Conservation (phyloP, 2,797 vertebrate genomes). For the Anolis apletophallus region DNA sequence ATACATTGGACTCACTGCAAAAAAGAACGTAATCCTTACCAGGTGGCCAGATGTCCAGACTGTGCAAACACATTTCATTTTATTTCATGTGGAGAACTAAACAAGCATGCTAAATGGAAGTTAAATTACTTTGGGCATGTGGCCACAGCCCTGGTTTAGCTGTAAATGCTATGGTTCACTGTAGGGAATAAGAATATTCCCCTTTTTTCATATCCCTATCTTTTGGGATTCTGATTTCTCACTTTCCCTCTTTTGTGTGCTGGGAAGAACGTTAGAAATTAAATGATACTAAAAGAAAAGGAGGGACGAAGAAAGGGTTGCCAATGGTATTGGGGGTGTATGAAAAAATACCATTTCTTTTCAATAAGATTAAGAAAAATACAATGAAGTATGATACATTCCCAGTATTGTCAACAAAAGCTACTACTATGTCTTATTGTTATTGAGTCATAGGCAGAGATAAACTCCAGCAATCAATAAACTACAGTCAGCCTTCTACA, state of each 20-base stretch:
- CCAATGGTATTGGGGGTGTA: not conserved
- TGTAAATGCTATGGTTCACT: not conserved
- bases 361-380: not conserved
- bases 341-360: not conserved
- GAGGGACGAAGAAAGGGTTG: too few relatives aligned
- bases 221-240: not conserved
- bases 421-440: not conserved
- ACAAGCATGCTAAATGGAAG: not conserved
- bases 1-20: not conserved
- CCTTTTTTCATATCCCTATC: not conserved
- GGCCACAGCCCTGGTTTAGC: not conserved
- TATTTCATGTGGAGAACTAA: constrained; percentile 9
- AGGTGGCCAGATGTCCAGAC: not conserved
- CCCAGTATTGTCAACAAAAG: not conserved
- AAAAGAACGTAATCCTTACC: not conserved
- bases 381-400: not conserved
- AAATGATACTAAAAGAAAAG: not conserved
- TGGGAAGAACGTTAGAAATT: not conserved
- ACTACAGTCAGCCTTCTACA: too few relatives aligned
- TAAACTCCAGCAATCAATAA: not conserved
- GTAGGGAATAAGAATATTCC: not conserved
- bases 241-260: not conserved
- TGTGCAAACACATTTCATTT: not conserved
- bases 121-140: not conserved
- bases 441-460: not conserved